phyloP scores from a whole-genome alignment of 2,113 vertebrate genomes.

The Gulo gulo region DNA sequence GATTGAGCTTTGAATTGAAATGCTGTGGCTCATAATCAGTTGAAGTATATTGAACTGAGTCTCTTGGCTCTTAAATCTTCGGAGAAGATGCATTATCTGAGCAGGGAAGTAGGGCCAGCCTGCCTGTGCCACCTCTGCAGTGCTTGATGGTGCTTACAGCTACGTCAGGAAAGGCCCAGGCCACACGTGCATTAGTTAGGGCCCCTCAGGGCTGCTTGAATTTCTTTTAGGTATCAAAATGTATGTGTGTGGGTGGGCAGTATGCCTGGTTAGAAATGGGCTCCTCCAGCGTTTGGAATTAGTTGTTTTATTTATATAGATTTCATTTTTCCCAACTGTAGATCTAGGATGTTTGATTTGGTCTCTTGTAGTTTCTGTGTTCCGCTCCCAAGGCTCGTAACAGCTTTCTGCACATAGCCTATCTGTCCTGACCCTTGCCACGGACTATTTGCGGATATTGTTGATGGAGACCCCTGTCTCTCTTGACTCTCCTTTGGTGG shows the following conservation, averaged over 20 bases:
- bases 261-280: background rate
- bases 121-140: background rate
- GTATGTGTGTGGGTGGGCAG: too few relatives aligned
- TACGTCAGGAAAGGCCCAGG: background rate
- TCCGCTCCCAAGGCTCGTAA: too few relatives aligned
- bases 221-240: background rate
- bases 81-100: fast-evolving
- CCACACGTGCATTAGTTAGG: too few relatives aligned
- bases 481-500: background rate
- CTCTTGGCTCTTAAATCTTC: background rate
- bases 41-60: background rate
- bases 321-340: background rate
- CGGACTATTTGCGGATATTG: fast-evolving
- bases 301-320: fast-evolving
- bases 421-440: background rate
- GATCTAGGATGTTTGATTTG: background rate
- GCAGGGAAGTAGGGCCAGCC: background rate
- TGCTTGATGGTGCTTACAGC: background rate
- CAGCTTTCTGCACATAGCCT: fast-evolving
- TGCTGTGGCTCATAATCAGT: background rate
- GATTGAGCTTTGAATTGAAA: background rate
- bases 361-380: fast-evolving
- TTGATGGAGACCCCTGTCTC: background rate
- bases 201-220: background rate
- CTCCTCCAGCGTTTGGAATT: background rate